phyloP scores from a whole-genome alignment of 2,113 vertebrate species.

The Arvicanthis niloticus region DNA sequence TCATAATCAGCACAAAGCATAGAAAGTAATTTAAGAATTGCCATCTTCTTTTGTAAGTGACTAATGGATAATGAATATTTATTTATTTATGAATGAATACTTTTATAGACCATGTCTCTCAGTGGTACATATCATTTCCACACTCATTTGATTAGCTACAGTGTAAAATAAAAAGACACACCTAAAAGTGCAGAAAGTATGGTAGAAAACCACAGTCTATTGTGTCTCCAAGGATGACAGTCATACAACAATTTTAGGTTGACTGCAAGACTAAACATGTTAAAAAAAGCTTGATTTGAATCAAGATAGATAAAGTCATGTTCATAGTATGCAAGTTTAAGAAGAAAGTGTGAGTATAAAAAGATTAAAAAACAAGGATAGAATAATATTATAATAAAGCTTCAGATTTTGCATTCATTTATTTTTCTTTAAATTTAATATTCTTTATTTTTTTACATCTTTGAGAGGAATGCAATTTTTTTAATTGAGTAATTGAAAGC shows the following conservation, averaged over 20 bases:
- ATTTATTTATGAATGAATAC: no score
- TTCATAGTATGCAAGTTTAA: background rate
- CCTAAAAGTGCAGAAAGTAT: background rate
- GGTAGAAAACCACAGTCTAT: background rate
- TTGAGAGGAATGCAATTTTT: background rate
- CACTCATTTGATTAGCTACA: background rate
- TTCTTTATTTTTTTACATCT: background rate
- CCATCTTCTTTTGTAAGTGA: background rate
- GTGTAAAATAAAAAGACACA: background rate
- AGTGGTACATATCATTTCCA: background rate
- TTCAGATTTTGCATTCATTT: background rate
- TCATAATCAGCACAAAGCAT: background rate
- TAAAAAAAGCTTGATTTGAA: background rate
- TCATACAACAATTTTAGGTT: background rate
- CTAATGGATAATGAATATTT: no score
- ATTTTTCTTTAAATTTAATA: background rate
- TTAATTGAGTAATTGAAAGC: background rate
- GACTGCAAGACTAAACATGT: background rate
- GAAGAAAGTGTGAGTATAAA: background rate
- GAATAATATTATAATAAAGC: background rate
- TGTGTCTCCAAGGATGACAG: background rate
- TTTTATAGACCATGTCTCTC: background rate
- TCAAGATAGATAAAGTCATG: background rate
- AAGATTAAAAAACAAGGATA: background rate
- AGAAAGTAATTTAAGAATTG: background rate